Evolutionary conservation across 2,113 vertebrate genomes (phyloP).

Genomic region (Corydoras sp.): DNA sequence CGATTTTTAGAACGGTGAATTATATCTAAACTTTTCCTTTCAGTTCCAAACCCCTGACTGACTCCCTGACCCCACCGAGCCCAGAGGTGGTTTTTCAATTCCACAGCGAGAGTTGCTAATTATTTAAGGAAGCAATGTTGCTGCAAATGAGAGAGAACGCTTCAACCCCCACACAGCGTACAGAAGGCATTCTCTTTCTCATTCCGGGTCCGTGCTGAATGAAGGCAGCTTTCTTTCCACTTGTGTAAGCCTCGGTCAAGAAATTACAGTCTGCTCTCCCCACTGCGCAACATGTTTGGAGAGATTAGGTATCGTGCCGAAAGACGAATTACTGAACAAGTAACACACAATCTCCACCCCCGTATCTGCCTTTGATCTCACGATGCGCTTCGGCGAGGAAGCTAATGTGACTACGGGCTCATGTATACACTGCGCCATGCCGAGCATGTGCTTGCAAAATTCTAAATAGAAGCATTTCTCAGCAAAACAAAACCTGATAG

Average conservation of each 20-base stretch:
- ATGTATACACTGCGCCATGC: slow-evolving; percentile 6
- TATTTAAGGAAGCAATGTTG: slow-evolving; percentile 12
- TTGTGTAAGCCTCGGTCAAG: slow-evolving; percentile 27
- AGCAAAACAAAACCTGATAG: slow-evolving; percentile 24
- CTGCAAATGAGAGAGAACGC: neutral
- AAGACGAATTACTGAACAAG: slow-evolving; percentile 18
- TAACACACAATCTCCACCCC: slow-evolving; percentile 23
- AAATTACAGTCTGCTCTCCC: slow-evolving; percentile 21
- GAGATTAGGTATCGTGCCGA: slow-evolving; percentile 21
- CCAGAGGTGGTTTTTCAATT: slow-evolving; percentile 18
- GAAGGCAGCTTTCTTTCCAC: slow-evolving; percentile 11
- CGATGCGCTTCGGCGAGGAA: slow-evolving; percentile 14
- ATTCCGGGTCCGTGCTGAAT: slow-evolving; percentile 11
- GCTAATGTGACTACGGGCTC: slow-evolving; percentile 18
- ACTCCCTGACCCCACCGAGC: slow-evolving; percentile 20
- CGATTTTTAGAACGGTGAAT: too few species aligned
- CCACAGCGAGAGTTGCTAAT: slow-evolving; percentile 26
- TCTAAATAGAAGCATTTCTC: slow-evolving; percentile 10
- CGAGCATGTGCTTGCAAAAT: neutral
- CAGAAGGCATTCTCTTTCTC: neutral
- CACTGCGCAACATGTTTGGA: slow-evolving; percentile 19
- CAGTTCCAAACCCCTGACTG: slow-evolving; percentile 15
- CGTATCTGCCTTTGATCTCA: slow-evolving; percentile 25
- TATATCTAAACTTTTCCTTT: slow-evolving; percentile 7
- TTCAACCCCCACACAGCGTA: neutral